These are phyloP conservation scores for Clarias pachynema DNA, from an alignment of 2,797 vertebrate species.

Conservation along the genomic window DNA sequence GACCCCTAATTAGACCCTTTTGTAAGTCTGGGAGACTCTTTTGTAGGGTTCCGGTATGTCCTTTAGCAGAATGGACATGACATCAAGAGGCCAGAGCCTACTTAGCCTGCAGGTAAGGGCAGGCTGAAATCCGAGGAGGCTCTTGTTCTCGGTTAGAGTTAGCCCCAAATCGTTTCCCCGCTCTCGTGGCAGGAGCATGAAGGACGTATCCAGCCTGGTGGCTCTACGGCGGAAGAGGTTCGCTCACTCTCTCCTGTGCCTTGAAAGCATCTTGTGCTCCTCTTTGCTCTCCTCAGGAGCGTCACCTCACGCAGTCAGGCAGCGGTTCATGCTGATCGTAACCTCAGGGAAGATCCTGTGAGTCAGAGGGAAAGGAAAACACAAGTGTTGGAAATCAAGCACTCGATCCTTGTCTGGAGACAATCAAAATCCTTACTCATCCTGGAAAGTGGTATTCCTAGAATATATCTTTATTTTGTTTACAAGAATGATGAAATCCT, in stretches of 20 bases:
- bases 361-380: slow-evolving; percentile 9
- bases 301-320: slow-evolving; percentile 43
- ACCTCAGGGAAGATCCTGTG: slow-evolving; percentile 29
- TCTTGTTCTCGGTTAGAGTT: slow-evolving; percentile 69
- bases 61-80: slow-evolving; percentile 85
- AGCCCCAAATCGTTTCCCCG: slow-evolving; percentile 72
- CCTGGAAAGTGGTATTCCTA: neutral
- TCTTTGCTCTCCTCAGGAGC: slow-evolving; percentile 41
- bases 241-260: slow-evolving; percentile 31
- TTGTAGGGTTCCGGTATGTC: slow-evolving; percentile 75
- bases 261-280: slow-evolving; percentile 30
- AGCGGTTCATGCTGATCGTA: slow-evolving; percentile 37
- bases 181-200: slow-evolving; percentile 67
- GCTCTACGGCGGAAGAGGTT: slow-evolving; percentile 36
- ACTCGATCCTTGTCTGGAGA: neutral
- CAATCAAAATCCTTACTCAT: neutral
- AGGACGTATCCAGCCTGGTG: slow-evolving; percentile 74
- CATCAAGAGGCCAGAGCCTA: slow-evolving; percentile 80
- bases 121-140: slow-evolving; percentile 74
- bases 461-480: neutral
- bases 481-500: neutral
- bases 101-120: slow-evolving; percentile 68
- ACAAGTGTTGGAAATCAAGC: neutral
- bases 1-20: slow-evolving; percentile 80
- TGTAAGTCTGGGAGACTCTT: slow-evolving; percentile 81